phyloP scores from a whole-genome alignment of 1,140 invertebrate species.

The Octopus sinensis region DNA sequence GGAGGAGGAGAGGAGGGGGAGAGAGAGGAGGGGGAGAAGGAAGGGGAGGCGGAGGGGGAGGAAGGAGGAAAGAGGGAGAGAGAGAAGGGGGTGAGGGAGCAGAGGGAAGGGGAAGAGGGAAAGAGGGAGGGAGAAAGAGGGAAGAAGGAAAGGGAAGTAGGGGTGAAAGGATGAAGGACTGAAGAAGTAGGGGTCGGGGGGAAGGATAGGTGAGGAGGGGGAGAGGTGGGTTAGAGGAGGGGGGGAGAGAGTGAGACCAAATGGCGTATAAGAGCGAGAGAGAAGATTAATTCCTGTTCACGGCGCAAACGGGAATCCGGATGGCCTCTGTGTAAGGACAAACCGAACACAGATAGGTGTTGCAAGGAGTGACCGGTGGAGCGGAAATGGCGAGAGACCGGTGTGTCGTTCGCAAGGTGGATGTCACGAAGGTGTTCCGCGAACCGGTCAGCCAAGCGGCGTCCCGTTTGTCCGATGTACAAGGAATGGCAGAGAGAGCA shows the following conservation, averaged over 20 bases:
- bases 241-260: constrained; percentile 14
- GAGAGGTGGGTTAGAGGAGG: neutral
- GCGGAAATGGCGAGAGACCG: too few relatives aligned
- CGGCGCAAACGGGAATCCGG: too few relatives aligned
- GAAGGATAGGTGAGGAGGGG: neutral
- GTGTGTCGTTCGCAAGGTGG: too few relatives aligned
- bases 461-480: too few relatives aligned
- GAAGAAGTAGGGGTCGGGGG: neutral
- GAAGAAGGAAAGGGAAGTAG: neutral
- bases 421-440: too few relatives aligned
- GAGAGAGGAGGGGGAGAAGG: constrained; percentile 14
- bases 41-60: neutral
- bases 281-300: too few relatives aligned
- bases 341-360: too few relatives aligned
- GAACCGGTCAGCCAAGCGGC: too few relatives aligned
- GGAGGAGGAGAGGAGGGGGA: constrained; percentile 1
- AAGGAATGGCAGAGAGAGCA: too few relatives aligned
- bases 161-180: neutral
- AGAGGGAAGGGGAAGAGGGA: neutral
- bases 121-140: neutral
- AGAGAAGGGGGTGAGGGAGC: neutral
- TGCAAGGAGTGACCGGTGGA: too few relatives aligned
- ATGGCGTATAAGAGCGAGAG: too few relatives aligned
- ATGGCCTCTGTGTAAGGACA: too few relatives aligned
- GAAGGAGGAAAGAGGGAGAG: neutral